phyloP scores from a whole-genome alignment of 2,113 vertebrate species.

The Eulacestoma nigropectus region DNA sequence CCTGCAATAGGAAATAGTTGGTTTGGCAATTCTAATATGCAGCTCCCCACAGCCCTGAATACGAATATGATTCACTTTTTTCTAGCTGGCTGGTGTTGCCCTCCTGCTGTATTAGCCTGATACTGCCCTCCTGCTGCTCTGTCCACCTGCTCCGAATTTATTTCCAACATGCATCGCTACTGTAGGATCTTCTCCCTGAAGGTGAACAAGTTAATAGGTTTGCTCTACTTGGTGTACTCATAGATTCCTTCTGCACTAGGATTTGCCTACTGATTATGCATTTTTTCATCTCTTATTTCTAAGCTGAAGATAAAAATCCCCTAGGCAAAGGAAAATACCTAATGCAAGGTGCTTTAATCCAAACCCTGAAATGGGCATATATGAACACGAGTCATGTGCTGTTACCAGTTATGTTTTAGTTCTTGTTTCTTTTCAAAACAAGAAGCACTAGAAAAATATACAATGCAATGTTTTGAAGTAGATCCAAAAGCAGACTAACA shows the following conservation, averaged over 20 bases:
- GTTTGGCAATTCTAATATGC: conserved; percentile 63
- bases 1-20: conserved; percentile 42
- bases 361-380: neutral
- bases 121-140: conserved; percentile 56
- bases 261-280: conserved; percentile 13
- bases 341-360: neutral
- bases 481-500: neutral
- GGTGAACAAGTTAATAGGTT: conserved; percentile 55
- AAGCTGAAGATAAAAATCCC: conserved; percentile 16
- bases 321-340: neutral
- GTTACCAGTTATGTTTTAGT: neutral
- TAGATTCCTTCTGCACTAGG: conserved; percentile 25
- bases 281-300: neutral
- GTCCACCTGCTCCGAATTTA: conserved; percentile 72
- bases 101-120: conserved; percentile 41
- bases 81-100: conserved; percentile 38
- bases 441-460: conserved; percentile 11
- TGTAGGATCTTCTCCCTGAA: conserved; percentile 44
- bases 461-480: conserved; percentile 18
- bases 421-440: conserved; percentile 26
- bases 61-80: conserved; percentile 40
- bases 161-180: conserved; percentile 59
- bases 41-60: conserved; percentile 42
- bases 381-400: neutral
- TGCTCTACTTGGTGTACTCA: conserved; percentile 57